A percentile compares a stretch with the other conserved stretches of the same genome.
Evolutionary conservation across 2,113 vertebrate species (phyloP).

Genomic region (Bungarus multicinctus): DNA sequence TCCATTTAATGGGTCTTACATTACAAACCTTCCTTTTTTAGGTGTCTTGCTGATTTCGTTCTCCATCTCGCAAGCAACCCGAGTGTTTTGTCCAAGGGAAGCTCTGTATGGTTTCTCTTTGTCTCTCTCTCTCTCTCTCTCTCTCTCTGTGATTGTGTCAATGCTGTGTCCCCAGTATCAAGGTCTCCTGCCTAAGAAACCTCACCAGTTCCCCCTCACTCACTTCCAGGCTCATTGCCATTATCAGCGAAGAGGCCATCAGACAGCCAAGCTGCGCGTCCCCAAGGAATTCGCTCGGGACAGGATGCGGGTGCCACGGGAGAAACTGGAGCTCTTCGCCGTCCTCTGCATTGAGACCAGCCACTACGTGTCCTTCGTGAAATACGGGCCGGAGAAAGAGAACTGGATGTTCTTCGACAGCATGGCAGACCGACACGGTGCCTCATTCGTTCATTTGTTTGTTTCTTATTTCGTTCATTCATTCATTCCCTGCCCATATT

Average conservation of each 20-base stretch:
- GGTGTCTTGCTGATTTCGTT: background rate
- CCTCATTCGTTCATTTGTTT: background rate
- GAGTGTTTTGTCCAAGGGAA: background rate
- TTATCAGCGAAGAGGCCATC: slow-evolving; percentile 64
- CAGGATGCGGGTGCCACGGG: slow-evolving; percentile 56
- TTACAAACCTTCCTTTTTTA: too few species aligned
- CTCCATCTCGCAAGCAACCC: background rate
- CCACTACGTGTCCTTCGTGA: slow-evolving; percentile 88
- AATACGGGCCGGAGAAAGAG: slow-evolving; percentile 69
- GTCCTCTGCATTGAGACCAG: slow-evolving; percentile 92
- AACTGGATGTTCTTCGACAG: slow-evolving; percentile 94
- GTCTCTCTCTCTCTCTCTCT: too few species aligned
- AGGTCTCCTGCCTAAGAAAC: background rate
- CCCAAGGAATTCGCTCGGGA: slow-evolving; percentile 64
- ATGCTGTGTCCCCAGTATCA: too few species aligned
- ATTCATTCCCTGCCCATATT: too few species aligned
- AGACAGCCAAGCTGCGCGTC: slow-evolving; percentile 42
- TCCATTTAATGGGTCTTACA: too few species aligned
- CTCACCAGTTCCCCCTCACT: rapidly evolving
- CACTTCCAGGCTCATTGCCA: slow-evolving; percentile 78
- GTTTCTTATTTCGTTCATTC: too few species aligned
- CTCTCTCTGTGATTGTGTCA: background rate
- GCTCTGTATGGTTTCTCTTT: too few species aligned
- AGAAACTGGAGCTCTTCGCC: slow-evolving; percentile 84
- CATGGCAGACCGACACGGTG: slow-evolving; percentile 88